Conservation (phyloP, 1,140 invertebrate species). For the Ips typographus region DNA sequence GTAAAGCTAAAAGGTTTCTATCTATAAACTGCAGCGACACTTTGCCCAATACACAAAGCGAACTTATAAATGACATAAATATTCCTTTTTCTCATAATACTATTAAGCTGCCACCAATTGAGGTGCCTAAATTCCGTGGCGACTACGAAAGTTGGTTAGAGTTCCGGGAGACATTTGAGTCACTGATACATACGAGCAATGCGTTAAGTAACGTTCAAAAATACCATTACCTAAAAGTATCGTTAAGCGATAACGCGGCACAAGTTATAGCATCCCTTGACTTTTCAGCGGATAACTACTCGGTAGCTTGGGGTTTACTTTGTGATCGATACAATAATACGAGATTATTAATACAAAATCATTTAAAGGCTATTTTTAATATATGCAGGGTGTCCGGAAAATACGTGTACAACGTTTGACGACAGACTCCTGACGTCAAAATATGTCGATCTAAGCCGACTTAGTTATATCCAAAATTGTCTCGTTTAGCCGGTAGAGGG, state of each 20-base stretch:
- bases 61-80: no score
- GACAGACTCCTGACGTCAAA: no score
- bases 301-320: conserved; percentile 27
- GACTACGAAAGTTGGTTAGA: conserved; percentile 33
- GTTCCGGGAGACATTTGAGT: conserved; percentile 34
- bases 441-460: no score
- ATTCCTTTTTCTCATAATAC: no score
- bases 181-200: conserved; percentile 29
- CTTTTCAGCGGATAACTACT: conserved; percentile 31
- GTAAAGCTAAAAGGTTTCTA: no score
- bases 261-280: conserved; percentile 23
- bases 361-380: conserved; percentile 23
- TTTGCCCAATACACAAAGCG: no score
- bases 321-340: conserved; percentile 31
- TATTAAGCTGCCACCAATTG: conserved; percentile 28
- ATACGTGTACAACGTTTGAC: no score
- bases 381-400: no score
- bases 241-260: conserved; percentile 13
- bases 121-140: conserved; percentile 28
- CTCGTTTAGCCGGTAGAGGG: no score
- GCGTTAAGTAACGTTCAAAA: conserved; percentile 20
- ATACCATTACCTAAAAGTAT: conserved; percentile 32
- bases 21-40: no score
- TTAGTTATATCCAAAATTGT: no score
- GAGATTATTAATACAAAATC: conserved; percentile 26